phyloP scores from a whole-genome alignment of 2,113 vertebrate species.

The Bubo bubo region DNA sequence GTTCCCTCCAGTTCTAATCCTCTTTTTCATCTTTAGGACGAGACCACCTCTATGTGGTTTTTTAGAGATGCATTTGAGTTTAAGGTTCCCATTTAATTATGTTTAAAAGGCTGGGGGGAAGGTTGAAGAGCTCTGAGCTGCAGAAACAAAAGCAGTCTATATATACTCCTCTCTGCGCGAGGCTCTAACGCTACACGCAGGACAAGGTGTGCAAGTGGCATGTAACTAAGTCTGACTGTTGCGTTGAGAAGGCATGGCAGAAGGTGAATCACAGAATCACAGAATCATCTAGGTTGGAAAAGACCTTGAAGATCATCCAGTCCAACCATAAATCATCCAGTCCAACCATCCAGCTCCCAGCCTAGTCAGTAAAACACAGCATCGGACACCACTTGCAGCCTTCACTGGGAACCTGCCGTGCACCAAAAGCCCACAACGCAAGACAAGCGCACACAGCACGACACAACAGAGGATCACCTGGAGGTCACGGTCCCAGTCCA shows the following conservation, averaged over 20 bases:
- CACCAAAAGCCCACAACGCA: background rate
- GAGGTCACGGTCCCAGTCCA: rapidly evolving
- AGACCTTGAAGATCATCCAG: too few relatives aligned
- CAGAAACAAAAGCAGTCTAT: background rate
- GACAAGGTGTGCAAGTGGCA: background rate
- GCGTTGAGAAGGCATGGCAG: background rate
- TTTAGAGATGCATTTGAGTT: background rate
- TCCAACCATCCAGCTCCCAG: background rate
- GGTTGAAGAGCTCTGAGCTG: background rate
- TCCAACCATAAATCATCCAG: background rate
- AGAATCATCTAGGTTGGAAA: too few relatives aligned
- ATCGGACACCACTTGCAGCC: background rate
- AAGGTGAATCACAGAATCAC: background rate
- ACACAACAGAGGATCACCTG: background rate
- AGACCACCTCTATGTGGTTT: background rate
- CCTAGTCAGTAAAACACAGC: background rate
- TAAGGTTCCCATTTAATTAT: background rate
- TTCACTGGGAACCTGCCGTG: background rate
- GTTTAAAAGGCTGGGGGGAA: background rate
- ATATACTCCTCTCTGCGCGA: background rate
- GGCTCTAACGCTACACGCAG: background rate
- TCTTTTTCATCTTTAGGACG: background rate
- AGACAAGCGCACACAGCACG: background rate
- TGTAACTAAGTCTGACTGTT: too few relatives aligned
- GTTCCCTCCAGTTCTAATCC: background rate